Conservation (phyloP, 2,888 invertebrate species). For the Scelioninae gen. 1 region DNA sequence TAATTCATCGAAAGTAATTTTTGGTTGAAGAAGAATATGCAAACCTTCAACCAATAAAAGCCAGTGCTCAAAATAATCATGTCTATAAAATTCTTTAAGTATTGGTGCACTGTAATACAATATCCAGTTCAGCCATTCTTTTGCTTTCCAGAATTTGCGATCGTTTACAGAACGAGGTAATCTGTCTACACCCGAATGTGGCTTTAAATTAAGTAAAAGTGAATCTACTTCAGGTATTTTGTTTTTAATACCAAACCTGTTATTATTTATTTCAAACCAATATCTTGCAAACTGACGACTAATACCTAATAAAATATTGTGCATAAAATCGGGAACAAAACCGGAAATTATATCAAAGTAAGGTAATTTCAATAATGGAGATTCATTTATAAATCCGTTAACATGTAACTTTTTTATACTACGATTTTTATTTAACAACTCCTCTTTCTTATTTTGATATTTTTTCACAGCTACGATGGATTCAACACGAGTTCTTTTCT, state of each 20-base stretch:
- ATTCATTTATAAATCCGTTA: conserved; percentile 32
- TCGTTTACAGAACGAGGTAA: conserved; percentile 10
- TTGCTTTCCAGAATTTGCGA: conserved; percentile 29
- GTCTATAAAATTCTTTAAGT: not conserved
- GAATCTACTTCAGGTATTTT: conserved; percentile 21
- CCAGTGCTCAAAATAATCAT: conserved; percentile 31
- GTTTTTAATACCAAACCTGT: conserved; percentile 10
- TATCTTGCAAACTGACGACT: conserved; percentile 34
- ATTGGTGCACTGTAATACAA: conserved; percentile 13
- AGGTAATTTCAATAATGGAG: conserved; percentile 39
- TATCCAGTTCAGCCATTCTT: conserved; percentile 36
- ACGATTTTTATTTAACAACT: not conserved
- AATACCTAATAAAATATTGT: conserved; percentile 54
- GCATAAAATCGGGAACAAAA: conserved; percentile 65
- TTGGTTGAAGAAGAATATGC: conserved; percentile 25
- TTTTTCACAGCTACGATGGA: too few relatives aligned
- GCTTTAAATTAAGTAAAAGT: conserved; percentile 3
- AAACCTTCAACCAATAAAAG: conserved; percentile 19
- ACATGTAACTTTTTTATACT: conserved; percentile 19
- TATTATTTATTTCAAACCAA: conserved; percentile 13
- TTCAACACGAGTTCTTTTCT: too few relatives aligned
- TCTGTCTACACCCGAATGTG: conserved; percentile 28
- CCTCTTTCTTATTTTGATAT: too few relatives aligned
- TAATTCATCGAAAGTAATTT: conserved; percentile 18
- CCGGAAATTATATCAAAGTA: conserved; percentile 57